phyloP scores from a whole-genome alignment of 2,888 invertebrate species.

The Scrobipalpa costella region DNA sequence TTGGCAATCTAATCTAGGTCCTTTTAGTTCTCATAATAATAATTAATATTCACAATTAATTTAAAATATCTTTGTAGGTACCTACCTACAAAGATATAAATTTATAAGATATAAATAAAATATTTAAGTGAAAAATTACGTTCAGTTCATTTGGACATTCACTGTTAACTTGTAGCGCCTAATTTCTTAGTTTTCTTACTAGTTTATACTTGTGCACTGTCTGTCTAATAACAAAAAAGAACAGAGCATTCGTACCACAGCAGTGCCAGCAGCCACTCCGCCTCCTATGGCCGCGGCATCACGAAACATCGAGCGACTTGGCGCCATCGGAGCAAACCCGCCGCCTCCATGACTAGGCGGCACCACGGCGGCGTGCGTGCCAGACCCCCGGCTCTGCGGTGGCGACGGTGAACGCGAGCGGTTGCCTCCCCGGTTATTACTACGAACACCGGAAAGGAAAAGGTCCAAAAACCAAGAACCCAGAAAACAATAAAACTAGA shows the following conservation, averaged over 20 bases:
- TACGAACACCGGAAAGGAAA: neutral
- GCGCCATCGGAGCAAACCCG: neutral
- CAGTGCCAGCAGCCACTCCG: constrained; percentile 31
- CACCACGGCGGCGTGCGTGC: neutral
- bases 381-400: neutral
- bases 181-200: no score
- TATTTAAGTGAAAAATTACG: no score
- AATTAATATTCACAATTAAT: no score
- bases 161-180: neutral
- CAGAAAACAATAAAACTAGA: no score
- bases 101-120: no score
- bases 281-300: constrained; percentile 33
- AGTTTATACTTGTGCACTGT: no score
- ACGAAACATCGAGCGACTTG: constrained; percentile 7
- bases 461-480: no score
- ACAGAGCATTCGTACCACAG: constrained; percentile 11
- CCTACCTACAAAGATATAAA: no score
- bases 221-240: neutral
- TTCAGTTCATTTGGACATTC: neutral
- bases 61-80: no score
- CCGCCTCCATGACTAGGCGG: neutral
- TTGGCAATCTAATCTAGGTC: no score
- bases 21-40: no score
- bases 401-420: constrained; percentile 6
- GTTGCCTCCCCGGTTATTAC: neutral